Conservation (phyloP, 2,888 invertebrate genomes). For the Neuroscelio doddi region DNA sequence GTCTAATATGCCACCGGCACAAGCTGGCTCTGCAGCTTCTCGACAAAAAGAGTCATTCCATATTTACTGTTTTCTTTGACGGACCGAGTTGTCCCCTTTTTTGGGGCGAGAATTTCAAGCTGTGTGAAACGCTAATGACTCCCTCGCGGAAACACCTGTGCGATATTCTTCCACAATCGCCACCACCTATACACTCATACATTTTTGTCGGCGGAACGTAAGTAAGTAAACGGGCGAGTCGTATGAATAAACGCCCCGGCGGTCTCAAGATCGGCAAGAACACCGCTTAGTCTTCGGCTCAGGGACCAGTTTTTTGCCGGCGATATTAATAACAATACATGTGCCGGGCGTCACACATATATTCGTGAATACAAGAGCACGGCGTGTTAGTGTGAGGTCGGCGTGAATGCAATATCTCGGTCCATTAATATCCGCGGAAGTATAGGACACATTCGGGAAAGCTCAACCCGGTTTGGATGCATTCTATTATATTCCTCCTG, state of each 20-base stretch:
- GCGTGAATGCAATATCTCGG: conserved; percentile 64
- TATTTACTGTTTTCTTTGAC: conserved; percentile 36
- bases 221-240: conserved; percentile 13
- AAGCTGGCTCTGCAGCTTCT: conserved; percentile 19
- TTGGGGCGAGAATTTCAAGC: conserved; percentile 23
- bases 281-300: conserved; percentile 15
- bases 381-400: conserved; percentile 17
- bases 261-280: conserved; percentile 39
- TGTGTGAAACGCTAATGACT: conserved; percentile 36
- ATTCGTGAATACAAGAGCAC: not conserved
- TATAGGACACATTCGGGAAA: conserved; percentile 48
- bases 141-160: conserved; percentile 39
- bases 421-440: conserved; percentile 65
- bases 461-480: conserved; percentile 22
- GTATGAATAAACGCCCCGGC: conserved; percentile 29
- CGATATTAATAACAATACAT: conserved; percentile 18
- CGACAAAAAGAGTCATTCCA: conserved; percentile 28
- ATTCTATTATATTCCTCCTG: conserved; percentile 18
- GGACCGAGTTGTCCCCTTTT: conserved; percentile 17
- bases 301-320: conserved; percentile 18
- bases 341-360: not conserved
- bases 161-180: conserved; percentile 30
- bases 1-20: conserved; percentile 21
- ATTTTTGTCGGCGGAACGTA: conserved; percentile 29
- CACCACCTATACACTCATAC: conserved; percentile 13